Evolutionary conservation across 2,113 vertebrate genomes (phyloP).

Genomic region (Chamaea fasciata): DNA sequence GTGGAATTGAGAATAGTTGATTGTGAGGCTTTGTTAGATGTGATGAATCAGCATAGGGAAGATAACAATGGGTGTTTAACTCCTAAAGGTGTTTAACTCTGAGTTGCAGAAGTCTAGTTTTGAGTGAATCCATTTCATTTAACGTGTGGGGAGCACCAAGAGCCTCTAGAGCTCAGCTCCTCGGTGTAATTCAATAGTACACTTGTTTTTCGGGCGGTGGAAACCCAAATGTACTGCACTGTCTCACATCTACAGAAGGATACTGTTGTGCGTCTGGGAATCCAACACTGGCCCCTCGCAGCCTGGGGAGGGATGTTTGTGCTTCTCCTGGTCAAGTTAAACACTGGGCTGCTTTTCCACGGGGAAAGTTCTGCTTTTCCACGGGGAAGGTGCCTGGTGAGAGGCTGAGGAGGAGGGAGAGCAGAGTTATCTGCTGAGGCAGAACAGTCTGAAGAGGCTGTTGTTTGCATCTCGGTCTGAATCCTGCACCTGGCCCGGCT

Average conservation of each 20-base stretch:
- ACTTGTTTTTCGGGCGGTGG: background rate
- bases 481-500: background rate
- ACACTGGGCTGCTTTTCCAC: background rate
- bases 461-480: background rate
- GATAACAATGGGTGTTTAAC: background rate
- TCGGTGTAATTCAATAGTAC: rapidly evolving
- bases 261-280: background rate
- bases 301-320: background rate
- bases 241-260: background rate
- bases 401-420: background rate
- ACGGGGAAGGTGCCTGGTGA: background rate
- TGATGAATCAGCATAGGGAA: background rate
- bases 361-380: background rate
- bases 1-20: background rate
- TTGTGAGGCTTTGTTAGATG: background rate
- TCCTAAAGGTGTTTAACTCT: background rate
- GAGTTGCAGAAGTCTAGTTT: background rate
- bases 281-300: rapidly evolving
- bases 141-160: background rate
- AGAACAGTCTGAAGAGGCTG: background rate
- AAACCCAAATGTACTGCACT: background rate
- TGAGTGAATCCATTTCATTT: background rate
- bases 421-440: background rate
- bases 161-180: background rate
- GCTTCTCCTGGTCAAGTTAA: background rate